These are phyloP conservation scores for Paraplagusia blochii DNA, from an alignment of 2,113 vertebrate genomes.

Conservation along the genomic window DNA sequence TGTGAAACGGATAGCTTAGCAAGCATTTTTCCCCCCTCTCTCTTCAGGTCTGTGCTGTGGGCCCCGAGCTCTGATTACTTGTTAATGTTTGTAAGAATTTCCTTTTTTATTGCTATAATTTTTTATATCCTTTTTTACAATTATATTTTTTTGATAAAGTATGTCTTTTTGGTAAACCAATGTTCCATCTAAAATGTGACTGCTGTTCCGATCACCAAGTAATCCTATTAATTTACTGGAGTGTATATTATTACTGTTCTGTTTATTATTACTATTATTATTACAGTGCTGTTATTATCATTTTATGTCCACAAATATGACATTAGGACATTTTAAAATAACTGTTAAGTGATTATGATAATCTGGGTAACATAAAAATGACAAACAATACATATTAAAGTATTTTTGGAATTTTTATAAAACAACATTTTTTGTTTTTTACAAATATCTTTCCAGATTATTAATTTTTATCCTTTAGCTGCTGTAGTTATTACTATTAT, in stretches of 20 bases:
- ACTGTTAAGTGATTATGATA: too few relatives aligned
- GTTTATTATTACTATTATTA: too few relatives aligned
- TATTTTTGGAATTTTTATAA: too few relatives aligned
- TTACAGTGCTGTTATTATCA: too few relatives aligned
- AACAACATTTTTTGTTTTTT: too few relatives aligned
- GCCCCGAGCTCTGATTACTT: slow-evolving; percentile 74
- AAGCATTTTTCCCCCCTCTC: slow-evolving; percentile 82
- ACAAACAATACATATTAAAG: not conserved
- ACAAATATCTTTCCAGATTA: too few relatives aligned
- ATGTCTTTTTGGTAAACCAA: not conserved
- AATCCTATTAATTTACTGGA: not conserved
- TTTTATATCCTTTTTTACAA: slow-evolving; percentile 4
- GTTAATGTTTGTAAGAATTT: slow-evolving; percentile 56
- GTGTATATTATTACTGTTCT: too few relatives aligned
- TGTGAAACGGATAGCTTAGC: slow-evolving; percentile 98
- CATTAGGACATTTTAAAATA: too few relatives aligned
- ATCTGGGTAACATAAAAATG: too few relatives aligned
- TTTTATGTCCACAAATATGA: too few relatives aligned
- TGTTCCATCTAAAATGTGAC: not conserved
- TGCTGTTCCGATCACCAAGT: not conserved
- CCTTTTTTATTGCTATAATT: slow-evolving; percentile 3
- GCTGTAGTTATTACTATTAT: too few relatives aligned
- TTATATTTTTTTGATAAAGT: not conserved
- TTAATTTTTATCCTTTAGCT: too few relatives aligned
- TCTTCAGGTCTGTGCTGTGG: slow-evolving; percentile 48